Base-by-base conservation (phyloP, 2,888 invertebrate genomes). In the Biston stratarius region DNA sequence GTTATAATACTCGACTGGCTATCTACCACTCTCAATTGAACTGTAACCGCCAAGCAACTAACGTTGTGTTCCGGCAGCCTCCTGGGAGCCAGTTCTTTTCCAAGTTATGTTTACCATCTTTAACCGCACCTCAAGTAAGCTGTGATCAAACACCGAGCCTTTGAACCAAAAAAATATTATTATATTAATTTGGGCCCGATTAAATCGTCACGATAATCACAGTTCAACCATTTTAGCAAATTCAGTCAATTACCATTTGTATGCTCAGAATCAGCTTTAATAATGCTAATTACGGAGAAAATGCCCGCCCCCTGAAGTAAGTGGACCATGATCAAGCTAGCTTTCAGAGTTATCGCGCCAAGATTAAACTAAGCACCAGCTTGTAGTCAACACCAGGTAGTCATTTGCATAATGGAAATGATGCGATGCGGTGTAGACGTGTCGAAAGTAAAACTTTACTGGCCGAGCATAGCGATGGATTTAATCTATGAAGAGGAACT, bases 351-450 rank as follows among this genome's bases (percentile, higher is more conserved):
- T 62, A 55, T 59, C 15, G 36, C 49, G 59, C 62, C 59, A 62
- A 67, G 67, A 59, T 62, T 62, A 62, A 14, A 34, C 48, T 53
- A 62, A 67, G 36, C 36, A 42, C 61, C 51, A 11, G 49, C 49
- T 61, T 62, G 62, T 58, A 62, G 61, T 48, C 59, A 58, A 62
- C 62, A 57, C 38, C n/a, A 42, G 14, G 53, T 40, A 42, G 14
- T 57, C 12, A 48, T 67, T 59, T 59, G 42, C 67, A 67, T 67
- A 76, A 77, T 73, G 38, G 38, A 38, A 38, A 9, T 38, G 64
- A 56, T 36, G 12, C 12, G 64, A 56, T 36, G 12, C 12, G 24
- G 51, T 45, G 15, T 38, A 9, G 47, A 44, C 5, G 12, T 5
- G 33, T 6, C 9, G 0, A 42, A 10, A 5, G 11, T 11, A 42